These are phyloP conservation scores for Adelphocoris suturalis DNA, from an alignment of 2,888 invertebrate genomes.

Conservation along the genomic window DNA sequence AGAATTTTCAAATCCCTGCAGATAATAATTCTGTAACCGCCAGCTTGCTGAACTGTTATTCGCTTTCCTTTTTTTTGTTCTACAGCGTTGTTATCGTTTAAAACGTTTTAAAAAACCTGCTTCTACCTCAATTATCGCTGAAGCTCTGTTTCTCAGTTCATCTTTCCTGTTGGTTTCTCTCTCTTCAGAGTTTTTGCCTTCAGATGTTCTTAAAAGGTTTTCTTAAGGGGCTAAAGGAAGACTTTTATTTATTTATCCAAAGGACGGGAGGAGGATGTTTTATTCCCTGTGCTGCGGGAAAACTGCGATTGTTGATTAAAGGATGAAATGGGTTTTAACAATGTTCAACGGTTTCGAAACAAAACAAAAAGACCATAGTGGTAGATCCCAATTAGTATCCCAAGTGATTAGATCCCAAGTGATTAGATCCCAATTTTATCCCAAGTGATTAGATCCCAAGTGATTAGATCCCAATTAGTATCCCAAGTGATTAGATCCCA, in stretches of 20 bases:
- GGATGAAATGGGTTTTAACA: neutral
- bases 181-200: neutral
- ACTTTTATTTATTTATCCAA: neutral
- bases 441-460: no score
- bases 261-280: neutral
- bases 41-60: neutral
- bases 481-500: no score
- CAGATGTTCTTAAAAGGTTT: neutral
- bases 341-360: neutral
- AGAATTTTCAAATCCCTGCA: no score
- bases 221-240: neutral
- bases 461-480: no score
- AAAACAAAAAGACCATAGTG: neutral
- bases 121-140: slow-evolving; percentile 26
- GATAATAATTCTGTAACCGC: neutral
- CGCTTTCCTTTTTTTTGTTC: neutral
- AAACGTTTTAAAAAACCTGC: neutral
- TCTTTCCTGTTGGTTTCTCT: no score
- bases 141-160: slow-evolving; percentile 6
- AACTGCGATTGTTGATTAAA: neutral
- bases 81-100: neutral
- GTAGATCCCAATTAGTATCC: neutral
- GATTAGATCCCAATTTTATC: no score
- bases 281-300: neutral
- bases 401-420: no score